These are phyloP conservation scores for Tympanoctomys barrerae DNA, from an alignment of 2,797 vertebrate species.

Conservation along the genomic window DNA sequence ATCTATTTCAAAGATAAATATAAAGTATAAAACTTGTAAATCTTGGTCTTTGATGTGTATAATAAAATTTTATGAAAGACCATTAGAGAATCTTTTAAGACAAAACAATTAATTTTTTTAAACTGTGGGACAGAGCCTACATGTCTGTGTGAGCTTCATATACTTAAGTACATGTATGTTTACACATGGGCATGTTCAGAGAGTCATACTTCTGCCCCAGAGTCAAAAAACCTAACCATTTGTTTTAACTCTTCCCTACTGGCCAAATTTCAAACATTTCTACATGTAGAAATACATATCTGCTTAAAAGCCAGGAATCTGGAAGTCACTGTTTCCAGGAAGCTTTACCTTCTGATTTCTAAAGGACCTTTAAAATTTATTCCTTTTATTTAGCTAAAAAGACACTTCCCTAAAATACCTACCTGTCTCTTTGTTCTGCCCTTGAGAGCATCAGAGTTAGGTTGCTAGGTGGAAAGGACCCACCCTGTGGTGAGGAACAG, in stretches of 20 bases:
- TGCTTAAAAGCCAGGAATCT: neutral
- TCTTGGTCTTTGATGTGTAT: neutral
- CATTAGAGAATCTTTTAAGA: constrained; percentile 38
- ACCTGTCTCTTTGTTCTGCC: neutral
- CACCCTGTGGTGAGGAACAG: neutral
- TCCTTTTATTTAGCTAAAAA: constrained; percentile 38
- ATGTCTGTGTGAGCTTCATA: neutral
- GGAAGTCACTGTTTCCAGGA: neutral
- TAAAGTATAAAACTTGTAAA: constrained; percentile 14
- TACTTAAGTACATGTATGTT: neutral
- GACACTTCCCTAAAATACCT: neutral
- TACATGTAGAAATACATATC: neutral
- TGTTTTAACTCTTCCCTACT: neutral
- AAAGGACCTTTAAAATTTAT: neutral
- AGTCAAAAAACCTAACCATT: neutral
- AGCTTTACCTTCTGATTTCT: neutral
- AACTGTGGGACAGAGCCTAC: neutral
- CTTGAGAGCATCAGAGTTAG: neutral
- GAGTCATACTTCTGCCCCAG: neutral
- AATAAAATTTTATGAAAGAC: neutral
- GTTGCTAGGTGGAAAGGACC: neutral
- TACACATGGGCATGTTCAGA: neutral
- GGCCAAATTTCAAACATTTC: neutral
- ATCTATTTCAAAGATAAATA: neutral
- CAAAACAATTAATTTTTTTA: constrained; percentile 2